Evolutionary conservation across 2,113 vertebrate genomes (phyloP), one percentile per base, ranked within the genome.

Genomic region (Brienomyrus brachyistius): DNA sequence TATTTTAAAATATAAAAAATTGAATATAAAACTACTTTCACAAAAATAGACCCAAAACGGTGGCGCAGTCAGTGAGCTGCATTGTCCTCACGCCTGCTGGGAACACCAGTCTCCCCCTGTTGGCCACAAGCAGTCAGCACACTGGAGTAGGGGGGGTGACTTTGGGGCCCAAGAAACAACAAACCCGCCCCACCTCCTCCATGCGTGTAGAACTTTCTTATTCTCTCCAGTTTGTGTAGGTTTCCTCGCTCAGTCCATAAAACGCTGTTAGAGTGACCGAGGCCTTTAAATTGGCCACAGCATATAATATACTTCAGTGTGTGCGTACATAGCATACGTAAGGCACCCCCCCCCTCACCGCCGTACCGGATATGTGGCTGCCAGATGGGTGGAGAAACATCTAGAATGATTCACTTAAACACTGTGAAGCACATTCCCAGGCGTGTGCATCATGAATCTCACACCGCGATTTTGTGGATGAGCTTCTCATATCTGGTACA

Each of bases 401-500:
- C 48, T 80, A 27, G 35, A 40, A n/a, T 43, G 74, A 70, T 27
- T 50, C 17, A 47, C 21, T 45, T 50, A 51, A 86, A 50, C 23
- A 50, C 83, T 19, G 74, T 8, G 35, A 80, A 80, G 35, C 35
- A 80, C 35, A 43, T 80, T 80, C 74, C 15, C 35, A 43, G 35
- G 74, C 21, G 3, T 84, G 17, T 45, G 31, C 40, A 11, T 84
- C 40, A 48, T 48, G 21, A 11, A 4, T 86, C n/a, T 52, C 52
- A 86, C 54, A 52, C 48, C 50, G 9, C 2, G 9, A n/a, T 52
- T 27, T 17, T 7, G 19, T 23, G 31, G 8, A 21, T 21, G n/a
- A 54, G 86, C 31, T 89, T 59, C 74, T 59, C 80, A 5, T 59
- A 9, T 45, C 10, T 31, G 45, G 31, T 0, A 87, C 92, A 91